Evolutionary conservation across 2,113 vertebrate species (phyloP), one percentile per base, ranked within the genome.

Genomic region (Oxyruncus cristatus): DNA sequence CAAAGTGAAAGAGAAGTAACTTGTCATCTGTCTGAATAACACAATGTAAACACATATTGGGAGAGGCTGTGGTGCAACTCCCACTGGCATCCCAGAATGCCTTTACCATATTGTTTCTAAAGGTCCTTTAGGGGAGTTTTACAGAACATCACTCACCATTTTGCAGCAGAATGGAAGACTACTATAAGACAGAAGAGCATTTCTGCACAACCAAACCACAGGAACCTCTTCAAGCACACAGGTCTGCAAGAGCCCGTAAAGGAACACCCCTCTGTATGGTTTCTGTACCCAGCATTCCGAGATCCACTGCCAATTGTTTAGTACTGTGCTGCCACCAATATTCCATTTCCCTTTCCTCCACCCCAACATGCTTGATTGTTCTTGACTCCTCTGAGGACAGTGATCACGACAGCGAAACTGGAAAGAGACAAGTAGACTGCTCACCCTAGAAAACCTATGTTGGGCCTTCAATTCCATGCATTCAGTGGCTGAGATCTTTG

Each of bases 31-130:
- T 37, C 58, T 56, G 30, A 78, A 28, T 32, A 85, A 39, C 20
- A 85, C 6, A 24, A 10, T 1, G 23, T 32, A 82, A 61, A 59
- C 2, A 7, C 13, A 7, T 4, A 1, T 0, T 2, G 9, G 67
- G 32, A 86, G 44, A 82, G 24, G 24, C 30, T 66, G n/a, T 9
- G 11, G 6, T 23, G 35, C 66, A 35, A 14, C 15, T 55, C 46
- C 66, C 52, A 10, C 22, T 27, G 50, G 24, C 55, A 61, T 11
- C 19, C 28, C 67, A 50, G 16, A 50, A 50, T 4, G 9, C 37
- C 52, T 61, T 37, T 14, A 59, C 16, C 41, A 61, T 1, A 1
- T 5, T 33, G 7, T 12, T 78, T 46, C 23, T 67, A 37, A 68
- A 63, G 23, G n/a, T 56, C 21, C 32, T 30, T n/a, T 22, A 37